Conservation (phyloP, 1,140 invertebrate species). For the Papilio machaon region DNA sequence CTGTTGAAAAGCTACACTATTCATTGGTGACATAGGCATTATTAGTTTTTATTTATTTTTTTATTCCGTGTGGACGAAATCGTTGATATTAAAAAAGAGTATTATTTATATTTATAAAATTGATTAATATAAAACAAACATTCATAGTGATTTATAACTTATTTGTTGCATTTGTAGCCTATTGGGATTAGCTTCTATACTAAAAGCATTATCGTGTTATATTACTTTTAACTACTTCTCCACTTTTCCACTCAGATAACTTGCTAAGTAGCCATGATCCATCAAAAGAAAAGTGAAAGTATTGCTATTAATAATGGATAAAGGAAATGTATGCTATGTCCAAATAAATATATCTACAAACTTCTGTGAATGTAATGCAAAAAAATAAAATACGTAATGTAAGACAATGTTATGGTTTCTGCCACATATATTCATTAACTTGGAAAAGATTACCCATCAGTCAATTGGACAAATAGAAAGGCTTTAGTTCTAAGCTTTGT, state of each 20-base stretch:
- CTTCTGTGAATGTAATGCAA: background rate
- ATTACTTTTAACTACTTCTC: constrained; percentile 33
- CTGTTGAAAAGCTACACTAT: too few relatives aligned
- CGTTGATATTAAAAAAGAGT: too few relatives aligned
- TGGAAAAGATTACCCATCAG: background rate
- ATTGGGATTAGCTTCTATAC: background rate
- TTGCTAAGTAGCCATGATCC: constrained; percentile 33
- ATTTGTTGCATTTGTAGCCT: background rate
- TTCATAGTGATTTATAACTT: background rate
- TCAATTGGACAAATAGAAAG: background rate
- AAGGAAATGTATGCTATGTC: background rate
- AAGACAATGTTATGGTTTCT: background rate
- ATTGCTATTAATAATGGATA: constrained; percentile 26
- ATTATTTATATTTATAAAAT: too few relatives aligned
- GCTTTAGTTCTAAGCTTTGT: background rate
- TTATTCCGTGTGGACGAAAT: too few relatives aligned
- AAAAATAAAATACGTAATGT: background rate
- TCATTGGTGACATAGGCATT: too few relatives aligned
- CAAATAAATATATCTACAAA: constrained; percentile 3
- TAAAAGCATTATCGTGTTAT: constrained; percentile 32
- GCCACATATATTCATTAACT: background rate
- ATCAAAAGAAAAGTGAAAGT: constrained; percentile 35
- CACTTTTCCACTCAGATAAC: constrained; percentile 22
- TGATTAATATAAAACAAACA: too few relatives aligned
- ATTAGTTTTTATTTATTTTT: too few relatives aligned